Base-by-base conservation (phyloP, 2,113 vertebrate genomes). In the Choloepus hoffmanni region DNA sequence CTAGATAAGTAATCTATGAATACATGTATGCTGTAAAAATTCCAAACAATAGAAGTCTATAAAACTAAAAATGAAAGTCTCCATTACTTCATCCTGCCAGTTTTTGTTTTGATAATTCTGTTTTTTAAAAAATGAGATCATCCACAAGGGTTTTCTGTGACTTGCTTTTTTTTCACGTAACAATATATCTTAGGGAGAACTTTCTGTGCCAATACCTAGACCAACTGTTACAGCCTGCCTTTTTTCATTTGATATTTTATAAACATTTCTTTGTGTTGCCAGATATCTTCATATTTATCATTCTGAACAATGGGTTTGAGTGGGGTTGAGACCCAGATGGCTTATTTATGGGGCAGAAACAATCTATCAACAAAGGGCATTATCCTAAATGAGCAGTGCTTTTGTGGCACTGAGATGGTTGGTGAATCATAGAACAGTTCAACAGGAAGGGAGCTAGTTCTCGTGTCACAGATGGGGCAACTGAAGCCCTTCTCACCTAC, bases 41-140 rank as follows among this genome's bases (percentile, higher is more conserved):
- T 93, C n/a, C 72, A 78, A 96, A 16, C 48, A 67, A 72, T 62
- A 78, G 36, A 73, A 45, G 16, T 48, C 74, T 90, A 16, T 65
- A 82, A 45, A 50, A 26, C 48, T 96, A 85, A 94, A 74, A 89
- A 53, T 76, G n/a, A 95, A 86, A 90, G 40, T 82, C 79, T 92
- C 53, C 36, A 63, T 92, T 48, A 83, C 30, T 30, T 95, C n/a
- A 78, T 4, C 84, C 40, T 45, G 88, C 63, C 24, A 62, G n/a
- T 86, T 96, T 90, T 84, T 89, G 50, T 63, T 55, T 89, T 67
- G 21, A 87, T 79, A 72, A 65, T 60, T 85, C 55, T 70, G 3
- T 3, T 83, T 53, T 72, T 62, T 62, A 18, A 68, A 82, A 76
- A 85, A 67, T 74, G 48, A 83, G 28, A 74, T 95, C 36, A 92